Base-by-base conservation (phyloP, 1,140 invertebrate species). In the Teleogryllus occipitalis region DNA sequence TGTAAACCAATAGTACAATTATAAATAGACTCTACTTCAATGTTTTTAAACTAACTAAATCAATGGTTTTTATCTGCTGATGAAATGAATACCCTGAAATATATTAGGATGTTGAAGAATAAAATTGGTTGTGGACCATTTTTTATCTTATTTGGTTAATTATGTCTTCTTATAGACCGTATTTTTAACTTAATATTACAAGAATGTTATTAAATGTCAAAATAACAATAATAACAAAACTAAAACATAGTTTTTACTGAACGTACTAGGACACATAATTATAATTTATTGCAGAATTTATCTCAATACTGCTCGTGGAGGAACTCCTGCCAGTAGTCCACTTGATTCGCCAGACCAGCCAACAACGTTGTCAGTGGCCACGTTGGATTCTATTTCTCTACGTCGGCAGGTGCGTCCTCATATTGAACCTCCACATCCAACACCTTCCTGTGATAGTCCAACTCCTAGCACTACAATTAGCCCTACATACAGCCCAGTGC, bases 261-360 rank as follows among this genome's bases (percentile, higher is more conserved):
- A 39, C 27, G 5, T 39, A 39, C 27, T 39, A 39, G 27, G 27
- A 39, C 1, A 39, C 27, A n/a, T n/a, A 39, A 39, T 39, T 39
- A 39, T 10, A 7, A 47, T 83, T 46, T 85, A 86, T 84, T 87
- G 82, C 87, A 93, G 92, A 85, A 91, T 91, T 82, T 91, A 91
- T 84, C 89, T 92, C 76, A 91, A 93, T 84, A 92, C 91, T 79
- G 92, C 83, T 86, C 91, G 82, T 80, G 87, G 87, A 15, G 86
- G 85, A 12, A 85, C 84, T 10, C 83, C 86, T 77, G 88, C 92
- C 73, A 92, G 91, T 76, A 94, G 92, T 78, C 93, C 93, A 8
- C 88, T 93, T 82, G 93, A 90, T 81, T 92, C 91, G 22, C 90
- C 90, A 21, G 84, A 85, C 79, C 83, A 80, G 88, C 88, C 78